A percentile compares a stretch with the other conserved stretches of the same genome.
These are phyloP conservation scores for Pollenia griseotomentosa DNA, from an alignment of 2,888 invertebrate genomes.

Conservation along the genomic window DNA sequence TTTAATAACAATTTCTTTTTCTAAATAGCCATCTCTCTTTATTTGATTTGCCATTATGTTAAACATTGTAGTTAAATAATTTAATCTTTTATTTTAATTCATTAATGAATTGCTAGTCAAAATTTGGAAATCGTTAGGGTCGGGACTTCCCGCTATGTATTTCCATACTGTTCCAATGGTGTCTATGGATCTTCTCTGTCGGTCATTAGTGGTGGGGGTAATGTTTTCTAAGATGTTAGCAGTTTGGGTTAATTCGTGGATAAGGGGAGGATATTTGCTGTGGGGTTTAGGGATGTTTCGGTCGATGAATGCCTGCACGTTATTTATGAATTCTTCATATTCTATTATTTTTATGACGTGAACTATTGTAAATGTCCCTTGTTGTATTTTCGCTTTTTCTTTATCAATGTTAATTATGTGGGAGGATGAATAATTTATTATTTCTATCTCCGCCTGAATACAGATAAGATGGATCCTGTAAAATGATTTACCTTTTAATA, in stretches of 20 bases:
- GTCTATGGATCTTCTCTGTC: not conserved
- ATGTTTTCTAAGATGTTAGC: constrained; percentile 6
- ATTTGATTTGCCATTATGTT: constrained; percentile 15
- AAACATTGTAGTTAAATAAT: not conserved
- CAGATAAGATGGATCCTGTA: not conserved
- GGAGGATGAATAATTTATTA: constrained; percentile 36
- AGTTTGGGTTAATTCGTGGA: constrained; percentile 2
- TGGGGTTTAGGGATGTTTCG: not conserved
- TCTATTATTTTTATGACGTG: not conserved
- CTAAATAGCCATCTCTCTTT: constrained; percentile 1
- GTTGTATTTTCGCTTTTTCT: constrained; percentile 29
- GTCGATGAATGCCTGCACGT: constrained; percentile 5
- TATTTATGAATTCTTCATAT: not conserved
- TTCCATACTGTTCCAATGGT: constrained; percentile 12
- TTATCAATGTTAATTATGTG: constrained; percentile 13
- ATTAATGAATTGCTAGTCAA: not conserved
- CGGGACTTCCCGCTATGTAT: not conserved
- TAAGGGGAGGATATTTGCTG: constrained; percentile 3
- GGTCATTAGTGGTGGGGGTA: not conserved
- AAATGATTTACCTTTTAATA: not conserved
- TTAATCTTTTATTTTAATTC: not conserved
- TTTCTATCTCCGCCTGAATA: constrained; percentile 25
- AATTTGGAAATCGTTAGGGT: constrained; percentile 11
- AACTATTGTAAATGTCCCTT: not conserved
- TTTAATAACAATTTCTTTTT: not conserved